Conservation (phyloP, 1,140 invertebrate species). For the Drosophila subobscura region DNA sequence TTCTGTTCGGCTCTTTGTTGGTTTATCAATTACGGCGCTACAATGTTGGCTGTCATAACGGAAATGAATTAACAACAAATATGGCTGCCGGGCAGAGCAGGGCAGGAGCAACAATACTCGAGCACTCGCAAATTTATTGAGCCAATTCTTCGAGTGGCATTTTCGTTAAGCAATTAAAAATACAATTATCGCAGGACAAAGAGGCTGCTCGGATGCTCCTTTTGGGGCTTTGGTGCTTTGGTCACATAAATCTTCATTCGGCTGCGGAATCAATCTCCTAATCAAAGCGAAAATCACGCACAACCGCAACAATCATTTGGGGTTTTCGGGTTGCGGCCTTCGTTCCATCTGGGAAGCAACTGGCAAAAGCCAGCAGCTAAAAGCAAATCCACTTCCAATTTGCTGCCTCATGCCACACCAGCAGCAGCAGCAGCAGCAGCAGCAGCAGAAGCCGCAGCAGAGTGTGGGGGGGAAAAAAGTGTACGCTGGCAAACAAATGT, state of each 20-base stretch:
- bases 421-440: neutral
- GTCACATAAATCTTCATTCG: slow-evolving; percentile 40
- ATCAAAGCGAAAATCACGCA: slow-evolving; percentile 77
- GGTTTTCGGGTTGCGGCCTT: slow-evolving; percentile 33
- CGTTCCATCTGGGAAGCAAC: neutral
- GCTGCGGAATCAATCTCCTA: slow-evolving; percentile 67
- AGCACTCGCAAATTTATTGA: slow-evolving; percentile 52
- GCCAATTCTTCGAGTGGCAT: slow-evolving; percentile 38
- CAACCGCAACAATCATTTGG: slow-evolving; percentile 64
- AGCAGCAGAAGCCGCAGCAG: neutral
- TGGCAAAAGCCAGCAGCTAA: slow-evolving; percentile 16
- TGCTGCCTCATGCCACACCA: slow-evolving; percentile 19
- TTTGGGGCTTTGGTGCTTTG: neutral
- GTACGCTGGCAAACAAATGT: slow-evolving; percentile 70
- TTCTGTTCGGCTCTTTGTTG: slow-evolving; percentile 53
- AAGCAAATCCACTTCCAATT: slow-evolving; percentile 70
- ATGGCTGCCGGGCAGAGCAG: slow-evolving; percentile 26
- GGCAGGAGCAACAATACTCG: slow-evolving; percentile 7
- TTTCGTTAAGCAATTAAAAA: slow-evolving; percentile 64
- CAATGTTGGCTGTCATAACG: slow-evolving; percentile 68
- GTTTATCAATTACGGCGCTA: slow-evolving; percentile 70
- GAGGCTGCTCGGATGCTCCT: neutral
- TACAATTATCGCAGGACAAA: slow-evolving; percentile 57
- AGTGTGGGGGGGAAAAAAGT: slow-evolving; percentile 3
- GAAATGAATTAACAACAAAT: slow-evolving; percentile 80